Evolutionary conservation across 2,888 invertebrate species (phyloP).

Genomic region (Netelia inedita): DNA sequence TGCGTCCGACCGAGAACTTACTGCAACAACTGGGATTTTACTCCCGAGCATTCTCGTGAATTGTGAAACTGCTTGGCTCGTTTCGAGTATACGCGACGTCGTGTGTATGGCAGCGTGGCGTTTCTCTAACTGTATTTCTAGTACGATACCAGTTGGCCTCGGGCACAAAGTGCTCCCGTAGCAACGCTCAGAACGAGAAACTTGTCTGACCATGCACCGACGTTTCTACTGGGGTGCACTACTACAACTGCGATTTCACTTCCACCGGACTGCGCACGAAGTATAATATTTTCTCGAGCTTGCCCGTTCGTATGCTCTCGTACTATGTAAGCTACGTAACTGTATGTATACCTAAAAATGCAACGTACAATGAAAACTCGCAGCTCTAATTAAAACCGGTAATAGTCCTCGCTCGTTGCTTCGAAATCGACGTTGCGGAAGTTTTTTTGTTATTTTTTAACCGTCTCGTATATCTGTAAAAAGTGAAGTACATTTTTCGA

Average conservation of each 20-base stretch:
- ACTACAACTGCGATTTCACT: conserved; percentile 32
- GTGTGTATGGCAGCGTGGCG: conserved; percentile 26
- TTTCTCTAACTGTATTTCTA: conserved; percentile 17
- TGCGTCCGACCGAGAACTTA: neutral
- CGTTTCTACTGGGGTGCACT: conserved; percentile 39
- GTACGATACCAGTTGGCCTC: conserved; percentile 32
- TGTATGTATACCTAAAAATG: neutral
- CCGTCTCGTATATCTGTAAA: too few relatives aligned
- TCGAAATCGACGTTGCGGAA: neutral
- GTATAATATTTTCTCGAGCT: conserved; percentile 49
- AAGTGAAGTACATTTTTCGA: too few relatives aligned
- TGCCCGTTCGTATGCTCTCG: neutral
- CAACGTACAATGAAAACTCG: neutral
- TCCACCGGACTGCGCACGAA: conserved; percentile 27
- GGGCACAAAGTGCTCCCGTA: conserved; percentile 42
- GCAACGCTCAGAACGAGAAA: conserved; percentile 16
- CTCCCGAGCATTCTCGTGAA: neutral
- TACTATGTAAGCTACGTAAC: neutral
- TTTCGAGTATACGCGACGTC: neutral
- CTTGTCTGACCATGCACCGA: conserved; percentile 39
- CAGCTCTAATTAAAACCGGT: neutral
- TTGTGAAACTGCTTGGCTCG: conserved; percentile 9
- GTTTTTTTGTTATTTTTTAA: too few relatives aligned
- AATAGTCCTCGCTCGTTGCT: neutral
- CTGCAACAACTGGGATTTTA: neutral